Evolutionary conservation across 2,888 invertebrate genomes (phyloP), one percentile per base, ranked within the genome.

Genomic region (Eutolmus rufibarbis): DNA sequence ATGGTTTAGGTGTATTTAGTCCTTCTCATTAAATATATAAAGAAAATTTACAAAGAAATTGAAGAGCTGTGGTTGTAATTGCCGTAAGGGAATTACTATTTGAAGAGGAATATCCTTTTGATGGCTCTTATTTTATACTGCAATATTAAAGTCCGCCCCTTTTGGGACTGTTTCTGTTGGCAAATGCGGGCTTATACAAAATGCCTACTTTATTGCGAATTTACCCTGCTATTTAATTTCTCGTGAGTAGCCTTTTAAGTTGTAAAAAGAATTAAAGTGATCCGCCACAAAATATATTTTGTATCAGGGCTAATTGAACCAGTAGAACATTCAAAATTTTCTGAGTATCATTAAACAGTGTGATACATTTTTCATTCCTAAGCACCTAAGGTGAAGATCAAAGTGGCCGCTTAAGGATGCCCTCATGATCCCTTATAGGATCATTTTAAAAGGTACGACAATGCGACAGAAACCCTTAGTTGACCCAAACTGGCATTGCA

Each of bases 271-370:
- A 66, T 66, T 66, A 23, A 81, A 78, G n/a, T 56, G 82, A 57
- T 40, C 74, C 23, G 31, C 31, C 43, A 43, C 31, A 31, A 46
- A 85, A 74, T 74, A 28, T 85, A 31, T 74, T 43, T 85, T 40
- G 1, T 28, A 37, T 85, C 31, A 40, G 43, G 43, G 74, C 84
- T 84, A 85, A 85, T 85, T 85, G 74, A 19, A 46, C 85, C 85
- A 85, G 85, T 46, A 85, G 74, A 85, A 74, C 43, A 74, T 40
- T 57, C 16, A 23, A 14, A 43, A 31, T 34, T 74, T n/a, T 16
- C n/a, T 46, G 51, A 74, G 74, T 74, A 14, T 43, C 12, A 19
- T 66, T 66, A 19, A 37, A 40, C 34, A 84, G 84, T 74, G 19
- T 84, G 74, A 84, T 74, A 74, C 34, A 19, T 66, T 82, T 57